Conservation (phyloP, 1,140 invertebrate species). For the Vollenhovia emeryi region DNA sequence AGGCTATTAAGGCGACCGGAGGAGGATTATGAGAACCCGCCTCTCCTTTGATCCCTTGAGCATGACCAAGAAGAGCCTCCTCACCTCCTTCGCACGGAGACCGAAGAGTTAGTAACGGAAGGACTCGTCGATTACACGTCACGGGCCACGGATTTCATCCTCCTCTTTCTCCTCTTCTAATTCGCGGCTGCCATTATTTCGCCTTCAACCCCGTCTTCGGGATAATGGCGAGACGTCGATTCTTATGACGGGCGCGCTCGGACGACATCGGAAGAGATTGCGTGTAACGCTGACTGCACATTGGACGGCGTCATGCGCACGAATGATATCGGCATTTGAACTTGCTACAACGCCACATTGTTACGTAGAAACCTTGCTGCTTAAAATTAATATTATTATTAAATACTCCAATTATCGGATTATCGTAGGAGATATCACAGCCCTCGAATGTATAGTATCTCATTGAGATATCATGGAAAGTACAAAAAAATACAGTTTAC, state of each 20-base stretch:
- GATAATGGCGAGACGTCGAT: conserved; percentile 47
- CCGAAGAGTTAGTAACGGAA: conserved; percentile 62
- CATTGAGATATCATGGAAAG: neutral
- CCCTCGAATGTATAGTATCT: neutral
- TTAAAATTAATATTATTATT: neutral
- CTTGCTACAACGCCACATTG: neutral
- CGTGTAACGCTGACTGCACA: conserved; percentile 27
- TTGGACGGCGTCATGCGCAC: neutral
- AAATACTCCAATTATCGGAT: neutral
- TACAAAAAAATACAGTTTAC: neutral
- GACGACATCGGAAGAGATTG: neutral
- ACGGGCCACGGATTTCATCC: conserved; percentile 43
- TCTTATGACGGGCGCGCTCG: conserved; percentile 1
- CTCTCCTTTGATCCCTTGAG: conserved; percentile 68
- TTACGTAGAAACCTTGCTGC: too few species aligned
- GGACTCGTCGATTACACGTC: conserved; percentile 61
- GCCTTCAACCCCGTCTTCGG: conserved; percentile 28
- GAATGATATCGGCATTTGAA: neutral
- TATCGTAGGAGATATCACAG: neutral
- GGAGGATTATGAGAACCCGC: conserved; percentile 63
- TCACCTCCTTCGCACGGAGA: conserved; percentile 50
- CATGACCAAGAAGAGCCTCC: conserved; percentile 64
- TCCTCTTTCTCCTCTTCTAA: conserved; percentile 40
- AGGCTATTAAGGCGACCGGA: conserved; percentile 66
- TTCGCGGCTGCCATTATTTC: conserved; percentile 41